phyloP scores from a whole-genome alignment of 2,888 invertebrate genomes.

The Lathronympha strigana region DNA sequence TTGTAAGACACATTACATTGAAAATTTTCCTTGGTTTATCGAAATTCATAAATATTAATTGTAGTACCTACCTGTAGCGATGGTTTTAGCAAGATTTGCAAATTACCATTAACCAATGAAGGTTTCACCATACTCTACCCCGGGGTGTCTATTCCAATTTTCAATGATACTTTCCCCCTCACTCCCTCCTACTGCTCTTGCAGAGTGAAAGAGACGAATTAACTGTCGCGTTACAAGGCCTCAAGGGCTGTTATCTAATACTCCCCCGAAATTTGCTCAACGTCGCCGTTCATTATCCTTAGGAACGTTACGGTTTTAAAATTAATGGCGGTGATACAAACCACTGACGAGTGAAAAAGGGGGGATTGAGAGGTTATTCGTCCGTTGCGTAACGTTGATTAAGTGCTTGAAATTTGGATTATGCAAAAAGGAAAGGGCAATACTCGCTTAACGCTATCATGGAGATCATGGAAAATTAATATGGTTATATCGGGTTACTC shows the following conservation, averaged over 20 bases:
- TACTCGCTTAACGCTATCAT: not conserved
- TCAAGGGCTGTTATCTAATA: no score
- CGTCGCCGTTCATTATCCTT: slow-evolving; percentile 31
- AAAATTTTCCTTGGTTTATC: no score
- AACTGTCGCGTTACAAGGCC: no score
- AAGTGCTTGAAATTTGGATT: not conserved
- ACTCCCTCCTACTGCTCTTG: not conserved
- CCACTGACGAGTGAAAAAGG: slow-evolving; percentile 8
- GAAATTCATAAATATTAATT: no score
- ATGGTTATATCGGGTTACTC: no score
- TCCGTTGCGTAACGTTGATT: not conserved
- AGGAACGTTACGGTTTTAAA: slow-evolving; percentile 16
- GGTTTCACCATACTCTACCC: not conserved
- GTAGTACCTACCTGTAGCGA: no score
- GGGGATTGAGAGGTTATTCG: not conserved
- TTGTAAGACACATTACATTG: no score
- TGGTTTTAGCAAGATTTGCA: no score
- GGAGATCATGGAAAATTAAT: no score
- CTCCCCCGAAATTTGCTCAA: slow-evolving; percentile 16
- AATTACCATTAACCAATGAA: not conserved
- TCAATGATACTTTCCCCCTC: not conserved
- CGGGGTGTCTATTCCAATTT: not conserved
- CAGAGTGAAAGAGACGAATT: not conserved
- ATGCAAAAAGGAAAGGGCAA: not conserved
- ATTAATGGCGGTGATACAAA: slow-evolving; percentile 22